Base-by-base conservation (phyloP, 2,797 vertebrate genomes). In the Tauraco hartlaubi region DNA sequence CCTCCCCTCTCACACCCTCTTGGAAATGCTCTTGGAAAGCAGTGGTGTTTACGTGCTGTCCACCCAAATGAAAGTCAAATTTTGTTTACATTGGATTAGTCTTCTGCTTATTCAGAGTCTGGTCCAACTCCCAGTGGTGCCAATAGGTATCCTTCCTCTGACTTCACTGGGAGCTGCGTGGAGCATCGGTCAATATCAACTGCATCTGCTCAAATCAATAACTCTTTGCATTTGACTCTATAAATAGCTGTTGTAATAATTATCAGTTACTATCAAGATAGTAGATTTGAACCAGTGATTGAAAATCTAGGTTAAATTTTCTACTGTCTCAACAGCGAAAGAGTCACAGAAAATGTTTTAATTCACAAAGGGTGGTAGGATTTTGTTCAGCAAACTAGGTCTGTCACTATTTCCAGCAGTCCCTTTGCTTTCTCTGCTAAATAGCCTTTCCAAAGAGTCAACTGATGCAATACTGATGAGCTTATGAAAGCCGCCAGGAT, bases 161-260 rank as follows among this genome's bases (percentile, higher is more conserved):
- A 54, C 56, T 92, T 92, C 44, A 23, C 29, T 80, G 72, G 49
- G 35, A 88, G 43, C 75, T 88, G 15, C 25, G 6, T 72, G 72
- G 83, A 87, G 19, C 75, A 56, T 81, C 59, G 63, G 41, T 89
- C 81, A 83, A 11, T 72, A 86, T 28, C 73, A 92, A 1, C 64
- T 64, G 18, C 69, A 67, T 96, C 75, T 87, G 52, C 64, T 80
- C 26, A 71, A 48, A 85, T 92, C 67, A 76, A 35, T 93, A 73
- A 52, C 13, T 52, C 52, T 89, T 91, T 95, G 56, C 37, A 20
- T 90, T 73, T 92, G 35, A 33, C 44, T 82, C 56, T 82, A 33
- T 76, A 92, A 96, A 73, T 73, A 92, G 49, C 48, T 82, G 16
- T 82, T 72, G 31, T 82, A 74, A 22, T 84, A 92, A 75, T 67